Evolutionary conservation across 2,888 invertebrate species (phyloP), one percentile per base, ranked within the genome.

Genomic region (Crossocerus cetratus): DNA sequence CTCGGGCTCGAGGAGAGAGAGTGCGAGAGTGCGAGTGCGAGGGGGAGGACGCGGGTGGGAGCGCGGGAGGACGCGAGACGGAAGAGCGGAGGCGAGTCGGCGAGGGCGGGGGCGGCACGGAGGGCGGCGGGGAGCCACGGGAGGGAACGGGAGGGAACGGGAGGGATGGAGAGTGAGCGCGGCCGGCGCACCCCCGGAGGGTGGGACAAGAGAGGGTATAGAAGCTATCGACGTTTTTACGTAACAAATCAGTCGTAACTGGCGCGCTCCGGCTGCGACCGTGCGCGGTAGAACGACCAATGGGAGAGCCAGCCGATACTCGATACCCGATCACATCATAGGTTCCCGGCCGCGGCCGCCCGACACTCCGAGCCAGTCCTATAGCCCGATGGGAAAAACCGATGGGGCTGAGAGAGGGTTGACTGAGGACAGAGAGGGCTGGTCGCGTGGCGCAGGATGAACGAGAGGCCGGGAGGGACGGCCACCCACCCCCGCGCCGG

Each of bases 181-280:
- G 16, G 21, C 77, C 68, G 70, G 75, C 62, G 76, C 79, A 74
- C 72, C 77, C 32, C 32, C 32, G 80, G 77, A 76, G 80, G 84
- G 80, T 77, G 80, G 83, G 68, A 80, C 83, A 78, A 74, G 84
- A 84, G 82, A 79, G 86, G 81, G 83, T 86, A 88, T 88, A 87
- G 86, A 86, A 86, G 86, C 88, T 90, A 90, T 90, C 89, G 90
- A 90, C 90, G 90, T 90, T 90, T 90, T 90, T 90, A 89, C 90
- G 89, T 89, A 90, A 90, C 90, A 90, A 90, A 90, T 90, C 90
- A 90, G 90, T 90, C 89, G 90, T 88, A 88, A 89, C 89, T 87
- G 86, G 86, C 86, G 85, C 84, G 86, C 87, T 84, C 86, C 78
- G 76, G 78, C 74, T 78, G 86, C 85, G 86, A 86, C 87, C 86